Base-by-base conservation (phyloP, 2,888 invertebrate genomes). In the Drosophila paracracens region DNA sequence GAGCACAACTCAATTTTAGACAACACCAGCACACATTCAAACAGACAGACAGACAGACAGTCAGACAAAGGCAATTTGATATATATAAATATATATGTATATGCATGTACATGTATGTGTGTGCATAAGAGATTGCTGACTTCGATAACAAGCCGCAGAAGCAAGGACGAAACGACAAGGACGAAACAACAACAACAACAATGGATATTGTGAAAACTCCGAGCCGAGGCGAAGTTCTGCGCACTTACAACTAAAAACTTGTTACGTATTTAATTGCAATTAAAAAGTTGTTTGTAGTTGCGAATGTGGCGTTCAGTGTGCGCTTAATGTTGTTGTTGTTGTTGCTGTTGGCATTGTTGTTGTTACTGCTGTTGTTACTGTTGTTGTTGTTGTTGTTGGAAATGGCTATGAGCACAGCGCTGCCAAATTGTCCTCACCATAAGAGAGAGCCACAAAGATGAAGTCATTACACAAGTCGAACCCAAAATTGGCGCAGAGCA, bases 161-260 rank as follows among this genome's bases (percentile, higher is more conserved):
- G 27, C n/a, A 27, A 38, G 27, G 18, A 38, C 13, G 27, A 38
- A 56, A 27, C 67, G 74, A 40, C 65, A 70, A 56, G 67, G 75
- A 70, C 69, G 66, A 74, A 71, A 76, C 65, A 58, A 51, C 58
- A 71, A 38, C 62, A 62, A 46, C 54, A 73, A 58, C 74, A 81
- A 88, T 76, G 65, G 77, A 73, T 72, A 82, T 70, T 82, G 76
- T 56, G 73, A 65, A 74, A 76, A 79, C 78, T 65, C 63, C 18
- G 53, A 67, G 58, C 70, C 70, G 67, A 56, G 64, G 51, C 71
- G 73, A 84, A 70, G 70, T 89, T 72, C 61, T 77, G 83, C 81
- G 70, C 90, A 90, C 89, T 88, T 90, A 90, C 90, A 86, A 90
- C 90, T 90, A 90, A 87, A 87, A 87, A 87, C 90, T 87, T 87